These are phyloP conservation scores for Aleiodes testaceus DNA, from an alignment of 2,888 invertebrate species.

Conservation along the genomic window DNA sequence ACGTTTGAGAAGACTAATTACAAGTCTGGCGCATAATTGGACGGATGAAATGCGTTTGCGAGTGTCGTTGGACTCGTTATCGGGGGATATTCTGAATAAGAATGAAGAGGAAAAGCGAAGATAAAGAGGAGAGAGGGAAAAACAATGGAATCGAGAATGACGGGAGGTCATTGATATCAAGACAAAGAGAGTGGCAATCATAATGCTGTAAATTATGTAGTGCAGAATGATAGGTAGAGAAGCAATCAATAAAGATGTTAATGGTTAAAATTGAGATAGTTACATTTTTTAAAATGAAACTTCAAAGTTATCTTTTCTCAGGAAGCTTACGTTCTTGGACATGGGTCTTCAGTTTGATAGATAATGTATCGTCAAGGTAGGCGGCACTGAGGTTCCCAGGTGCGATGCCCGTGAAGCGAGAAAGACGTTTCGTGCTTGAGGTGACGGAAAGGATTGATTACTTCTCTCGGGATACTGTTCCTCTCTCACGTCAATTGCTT, in stretches of 20 bases:
- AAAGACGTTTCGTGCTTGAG: conserved; percentile 43
- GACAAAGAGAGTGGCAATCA: too few species aligned
- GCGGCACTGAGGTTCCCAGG: conserved; percentile 47
- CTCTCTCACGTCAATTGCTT: background rate
- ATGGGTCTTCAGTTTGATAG: conserved; percentile 42
- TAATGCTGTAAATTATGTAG: background rate
- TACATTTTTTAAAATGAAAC: background rate
- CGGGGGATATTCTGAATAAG: background rate
- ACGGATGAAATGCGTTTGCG: background rate
- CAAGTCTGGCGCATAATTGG: conserved; percentile 12
- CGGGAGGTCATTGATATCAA: background rate
- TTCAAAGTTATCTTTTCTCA: too few species aligned
- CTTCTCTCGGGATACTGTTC: conserved; percentile 42
- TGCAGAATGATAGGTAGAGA: too few species aligned
- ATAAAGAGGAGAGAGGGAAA: background rate
- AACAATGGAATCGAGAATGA: background rate
- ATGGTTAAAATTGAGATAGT: too few species aligned
- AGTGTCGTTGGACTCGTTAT: conserved; percentile 13
- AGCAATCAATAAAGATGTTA: too few species aligned
- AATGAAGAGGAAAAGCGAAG: background rate
- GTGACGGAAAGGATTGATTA: conserved; percentile 50
- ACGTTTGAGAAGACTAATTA: conserved; percentile 23
- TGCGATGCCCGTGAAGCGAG: conserved; percentile 40
- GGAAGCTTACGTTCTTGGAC: background rate
- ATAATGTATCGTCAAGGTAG: conserved; percentile 44